These are phyloP conservation scores for Falco concolor DNA, from an alignment of 2,797 vertebrate genomes.

Conservation along the genomic window DNA sequence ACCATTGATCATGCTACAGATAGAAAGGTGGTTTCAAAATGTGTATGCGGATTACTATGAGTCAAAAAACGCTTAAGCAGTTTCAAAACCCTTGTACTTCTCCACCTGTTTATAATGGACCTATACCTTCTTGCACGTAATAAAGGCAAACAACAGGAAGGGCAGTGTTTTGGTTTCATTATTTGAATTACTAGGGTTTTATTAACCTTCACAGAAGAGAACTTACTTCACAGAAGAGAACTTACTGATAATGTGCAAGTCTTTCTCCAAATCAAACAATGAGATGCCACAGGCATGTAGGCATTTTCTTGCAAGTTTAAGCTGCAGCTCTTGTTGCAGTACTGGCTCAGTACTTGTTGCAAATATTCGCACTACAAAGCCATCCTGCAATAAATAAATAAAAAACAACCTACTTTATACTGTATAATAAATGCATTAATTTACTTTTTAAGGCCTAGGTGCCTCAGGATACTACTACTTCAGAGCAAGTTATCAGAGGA, in stretches of 20 bases:
- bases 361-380: constrained; percentile 98
- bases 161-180: not conserved
- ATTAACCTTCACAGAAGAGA: not conserved
- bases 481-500: not conserved
- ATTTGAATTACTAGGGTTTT: not conserved
- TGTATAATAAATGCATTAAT: not conserved
- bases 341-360: constrained; percentile 93
- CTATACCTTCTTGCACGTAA: not conserved
- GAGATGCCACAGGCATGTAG: constrained; percentile 98
- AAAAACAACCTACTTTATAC: not conserved
- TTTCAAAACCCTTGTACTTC: not conserved
- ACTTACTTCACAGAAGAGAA: not conserved
- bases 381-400: constrained; percentile 80
- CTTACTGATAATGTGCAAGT: constrained; percentile 99
- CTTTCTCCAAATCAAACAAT: constrained; percentile 96
- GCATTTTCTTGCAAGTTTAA: constrained; percentile 98
- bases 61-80: not conserved
- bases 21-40: not conserved
- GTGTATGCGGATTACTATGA: not conserved
- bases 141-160: not conserved
- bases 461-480: not conserved
- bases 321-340: constrained; percentile 95
- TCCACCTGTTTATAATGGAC: not conserved
- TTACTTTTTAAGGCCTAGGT: not conserved
- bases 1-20: not conserved